A percentile compares a stretch with the other conserved stretches of the same genome.
These are phyloP conservation scores for Parotocinclus haroldoi DNA, from an alignment of 2,797 vertebrate genomes.

Conservation along the genomic window DNA sequence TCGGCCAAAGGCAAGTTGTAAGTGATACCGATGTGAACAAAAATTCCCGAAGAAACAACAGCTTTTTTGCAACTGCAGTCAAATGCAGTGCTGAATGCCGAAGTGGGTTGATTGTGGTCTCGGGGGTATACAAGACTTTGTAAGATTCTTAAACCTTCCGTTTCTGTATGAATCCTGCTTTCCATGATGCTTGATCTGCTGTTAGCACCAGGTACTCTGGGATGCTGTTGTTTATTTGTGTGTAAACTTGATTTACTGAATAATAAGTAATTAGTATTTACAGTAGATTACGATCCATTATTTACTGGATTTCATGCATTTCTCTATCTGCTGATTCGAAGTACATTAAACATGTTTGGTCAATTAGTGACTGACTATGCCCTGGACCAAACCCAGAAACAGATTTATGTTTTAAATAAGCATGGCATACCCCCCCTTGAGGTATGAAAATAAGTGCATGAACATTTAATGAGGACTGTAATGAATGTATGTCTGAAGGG, in stretches of 20 bases:
- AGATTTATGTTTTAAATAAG: constrained; percentile 29
- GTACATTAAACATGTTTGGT: constrained; percentile 38
- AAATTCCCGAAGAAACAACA: too few relatives aligned
- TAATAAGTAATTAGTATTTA: constrained; percentile 36
- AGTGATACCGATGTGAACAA: too few relatives aligned
- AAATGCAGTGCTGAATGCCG: too few relatives aligned
- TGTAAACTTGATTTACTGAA: constrained; percentile 20
- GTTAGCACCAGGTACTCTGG: constrained; percentile 15
- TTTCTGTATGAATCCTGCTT: too few relatives aligned
- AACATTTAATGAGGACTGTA: constrained; percentile 28
- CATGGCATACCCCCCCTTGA: constrained; percentile 2
- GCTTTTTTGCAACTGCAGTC: too few relatives aligned
- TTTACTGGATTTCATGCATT: constrained; percentile 20
- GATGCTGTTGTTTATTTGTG: constrained; percentile 13
- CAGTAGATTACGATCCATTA: constrained; percentile 36
- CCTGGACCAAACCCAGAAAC: constrained; percentile 15
- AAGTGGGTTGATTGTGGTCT: too few relatives aligned
- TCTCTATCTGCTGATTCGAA: constrained; percentile 13
- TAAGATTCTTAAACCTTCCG: too few relatives aligned
- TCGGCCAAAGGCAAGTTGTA: too few relatives aligned
- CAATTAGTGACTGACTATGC: constrained; percentile 18
- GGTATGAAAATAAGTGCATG: constrained; percentile 25
- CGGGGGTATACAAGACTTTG: too few relatives aligned
- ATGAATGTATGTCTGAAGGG: constrained; percentile 18
- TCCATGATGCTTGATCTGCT: constrained; percentile 35